Percentiles rank a stretch among this genome's conserved stretches.
phyloP scores from a whole-genome alignment of 2,888 invertebrate species.

The Perithous albicinctus region DNA sequence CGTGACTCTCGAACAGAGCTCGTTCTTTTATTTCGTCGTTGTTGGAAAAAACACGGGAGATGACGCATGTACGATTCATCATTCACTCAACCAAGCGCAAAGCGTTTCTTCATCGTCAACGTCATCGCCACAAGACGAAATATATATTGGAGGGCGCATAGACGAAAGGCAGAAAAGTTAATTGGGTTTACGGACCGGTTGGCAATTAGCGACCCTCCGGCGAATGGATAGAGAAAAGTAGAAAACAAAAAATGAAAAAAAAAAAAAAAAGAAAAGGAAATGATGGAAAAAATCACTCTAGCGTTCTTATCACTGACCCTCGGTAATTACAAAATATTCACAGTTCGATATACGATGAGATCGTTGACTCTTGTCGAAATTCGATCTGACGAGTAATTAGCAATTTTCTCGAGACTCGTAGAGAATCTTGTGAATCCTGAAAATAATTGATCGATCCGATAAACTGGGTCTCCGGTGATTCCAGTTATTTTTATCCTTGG shows the following conservation, averaged over 20 bases:
- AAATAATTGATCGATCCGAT: slow-evolving; percentile 55
- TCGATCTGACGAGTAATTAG: not conserved
- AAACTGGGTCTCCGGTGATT: slow-evolving; percentile 60
- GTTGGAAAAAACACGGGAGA: not conserved
- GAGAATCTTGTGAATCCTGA: slow-evolving; percentile 44
- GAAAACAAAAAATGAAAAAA: no score
- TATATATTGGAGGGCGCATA: not conserved
- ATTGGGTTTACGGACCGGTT: slow-evolving; percentile 26
- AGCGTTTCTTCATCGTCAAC: slow-evolving; percentile 55
- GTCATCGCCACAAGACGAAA: slow-evolving; percentile 30
- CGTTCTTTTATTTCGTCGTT: slow-evolving; percentile 19
- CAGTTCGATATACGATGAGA: not conserved
- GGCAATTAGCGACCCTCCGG: slow-evolving; percentile 17
- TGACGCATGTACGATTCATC: slow-evolving; percentile 46
- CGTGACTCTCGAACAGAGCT: slow-evolving; percentile 18
- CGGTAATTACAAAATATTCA: slow-evolving; percentile 14
- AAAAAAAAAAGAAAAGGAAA: no score
- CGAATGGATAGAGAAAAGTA: slow-evolving; percentile 7
- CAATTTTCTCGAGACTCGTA: slow-evolving; percentile 8
- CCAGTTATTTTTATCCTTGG: slow-evolving; percentile 59
- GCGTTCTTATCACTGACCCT: not conserved
- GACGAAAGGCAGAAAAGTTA: slow-evolving; percentile 24
- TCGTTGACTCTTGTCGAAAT: not conserved
- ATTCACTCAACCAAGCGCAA: slow-evolving; percentile 41
- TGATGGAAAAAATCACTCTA: not conserved